A percentile compares a stretch with the other conserved stretches of the same genome.
Conservation (phyloP, 2,113 vertebrate genomes). For the Cyanistes caeruleus region DNA sequence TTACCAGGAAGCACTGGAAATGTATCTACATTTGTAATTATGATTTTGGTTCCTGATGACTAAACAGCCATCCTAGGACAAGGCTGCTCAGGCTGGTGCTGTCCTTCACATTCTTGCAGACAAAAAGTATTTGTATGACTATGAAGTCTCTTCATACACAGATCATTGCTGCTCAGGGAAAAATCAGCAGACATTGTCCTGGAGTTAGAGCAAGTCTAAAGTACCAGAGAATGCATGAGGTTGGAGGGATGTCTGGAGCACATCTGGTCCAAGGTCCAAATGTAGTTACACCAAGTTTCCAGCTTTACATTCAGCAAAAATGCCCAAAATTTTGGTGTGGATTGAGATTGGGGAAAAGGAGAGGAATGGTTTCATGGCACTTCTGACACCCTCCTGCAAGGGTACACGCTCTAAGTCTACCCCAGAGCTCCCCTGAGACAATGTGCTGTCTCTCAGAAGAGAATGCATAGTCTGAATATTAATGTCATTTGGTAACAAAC, state of each 20-base stretch:
- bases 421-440: background rate
- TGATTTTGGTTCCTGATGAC: background rate
- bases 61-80: background rate
- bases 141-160: background rate
- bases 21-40: background rate
- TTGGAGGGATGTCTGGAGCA: background rate
- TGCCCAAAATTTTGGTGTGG: accelerated
- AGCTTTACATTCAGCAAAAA: background rate
- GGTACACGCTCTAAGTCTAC: background rate
- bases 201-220: background rate
- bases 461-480: background rate
- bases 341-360: background rate
- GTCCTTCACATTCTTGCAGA: accelerated
- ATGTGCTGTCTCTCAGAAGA: background rate
- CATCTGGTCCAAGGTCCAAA: background rate
- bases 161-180: background rate
- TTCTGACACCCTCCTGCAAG: background rate
- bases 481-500: background rate
- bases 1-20: background rate
- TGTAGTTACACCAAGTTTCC: background rate
- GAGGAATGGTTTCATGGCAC: background rate
- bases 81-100: background rate
- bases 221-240: background rate
- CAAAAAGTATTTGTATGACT: background rate
- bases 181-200: background rate